Evolutionary conservation across 1,140 invertebrate species (phyloP), one percentile per base, ranked within the genome.

Genomic region (Eriosoma lanigerum): DNA sequence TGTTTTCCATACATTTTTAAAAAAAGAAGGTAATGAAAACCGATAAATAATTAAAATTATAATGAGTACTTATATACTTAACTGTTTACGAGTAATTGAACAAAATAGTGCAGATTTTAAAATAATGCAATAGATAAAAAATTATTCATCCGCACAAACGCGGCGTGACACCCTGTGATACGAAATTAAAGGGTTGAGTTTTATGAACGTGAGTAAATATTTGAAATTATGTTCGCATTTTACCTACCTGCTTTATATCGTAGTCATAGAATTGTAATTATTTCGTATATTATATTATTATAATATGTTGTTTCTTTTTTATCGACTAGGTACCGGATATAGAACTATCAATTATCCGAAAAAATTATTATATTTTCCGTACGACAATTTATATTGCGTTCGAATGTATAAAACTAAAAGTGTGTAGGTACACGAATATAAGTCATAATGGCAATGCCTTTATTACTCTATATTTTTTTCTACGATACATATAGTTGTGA

Each of bases 161-260:
- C n/a, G n/a, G n/a, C 32, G 32, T 38, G n/a, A 38, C 32, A 38
- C 32, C 32, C 32, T 52, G 68, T 72, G 24, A 72, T 52, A 72
- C 66, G 44, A 48, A 68, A 68, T 24, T 21, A 68, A 68, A 21
- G 66, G 66, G 21, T 50, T 52, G 46, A 17, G 9, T 52, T 32
- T 72, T n/a, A 21, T 48, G 73, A 26, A 38, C 60, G 21, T 60
- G 38, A 48, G 75, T 78, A 78, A 78, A 78, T 78, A 78, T 78
- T 78, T 60, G 75, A 78, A 78, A 78, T 54, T 50, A 4, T 44
- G 29, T 24, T 78, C 56, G 56, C 38, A 24, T 46, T 60, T 26
- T 48, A 17, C 46, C 66, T 50, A 38, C 32, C 32, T 38, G 3
- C 8, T 38, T 38, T 38, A 38, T n/a, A n/a, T n/a, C 21, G 0